phyloP scores from a whole-genome alignment of 2,797 vertebrate genomes.

The Coilia nasus region DNA sequence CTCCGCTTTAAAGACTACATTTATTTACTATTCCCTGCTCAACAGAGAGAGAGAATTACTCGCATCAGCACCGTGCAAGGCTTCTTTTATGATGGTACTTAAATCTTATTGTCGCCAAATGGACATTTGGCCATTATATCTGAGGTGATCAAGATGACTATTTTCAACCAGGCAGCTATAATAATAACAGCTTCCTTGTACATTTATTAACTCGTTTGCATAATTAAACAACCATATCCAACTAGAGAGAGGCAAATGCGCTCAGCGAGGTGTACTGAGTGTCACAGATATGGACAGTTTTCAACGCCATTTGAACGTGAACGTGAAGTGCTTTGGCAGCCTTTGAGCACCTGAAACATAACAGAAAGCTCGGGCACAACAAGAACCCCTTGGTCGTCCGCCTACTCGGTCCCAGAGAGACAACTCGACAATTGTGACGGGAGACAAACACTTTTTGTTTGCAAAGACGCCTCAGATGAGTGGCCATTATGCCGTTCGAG shows the following conservation, averaged over 20 bases:
- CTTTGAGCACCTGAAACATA: background rate
- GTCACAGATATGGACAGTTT: background rate
- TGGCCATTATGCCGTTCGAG: background rate
- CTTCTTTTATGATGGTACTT: background rate
- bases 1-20: background rate
- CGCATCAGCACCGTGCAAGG: background rate
- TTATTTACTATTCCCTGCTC: background rate
- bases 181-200: background rate
- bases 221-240: background rate
- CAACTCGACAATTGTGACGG: constrained; percentile 18
- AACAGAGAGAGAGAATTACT: too few relatives aligned
- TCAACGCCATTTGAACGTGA: background rate
- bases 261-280: background rate
- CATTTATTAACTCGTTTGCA: background rate
- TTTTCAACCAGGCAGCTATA: background rate
- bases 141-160: background rate
- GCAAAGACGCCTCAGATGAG: background rate
- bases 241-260: background rate
- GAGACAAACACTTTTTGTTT: constrained; percentile 21
- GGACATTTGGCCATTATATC: background rate
- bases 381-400: background rate
- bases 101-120: background rate
- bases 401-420: background rate
- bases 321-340: background rate
- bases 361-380: background rate